Base-by-base conservation (phyloP, 2,888 invertebrate genomes). In the Miltochrista miniata region DNA sequence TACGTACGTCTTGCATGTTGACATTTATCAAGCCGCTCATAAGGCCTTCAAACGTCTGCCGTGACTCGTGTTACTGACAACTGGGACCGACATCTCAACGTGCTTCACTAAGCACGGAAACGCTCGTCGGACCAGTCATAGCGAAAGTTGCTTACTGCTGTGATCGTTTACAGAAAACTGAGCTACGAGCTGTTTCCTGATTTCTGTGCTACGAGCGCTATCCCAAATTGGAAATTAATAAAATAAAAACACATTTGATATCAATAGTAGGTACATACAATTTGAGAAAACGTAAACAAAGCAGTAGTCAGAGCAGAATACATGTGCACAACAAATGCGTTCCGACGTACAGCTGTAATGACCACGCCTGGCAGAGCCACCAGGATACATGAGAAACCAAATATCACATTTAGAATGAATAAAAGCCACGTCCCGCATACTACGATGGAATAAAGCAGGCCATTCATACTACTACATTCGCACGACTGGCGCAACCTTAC, bases 401-500 rank as follows among this genome's bases (percentile, higher is more conserved):
- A 59, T 63, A 58, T 59, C 49, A 39, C 58, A 55, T 69, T 59
- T 46, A 47, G 49, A 63, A 59, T 56, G 58, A 59, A 63, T 56
- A 59, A 66, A 56, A 64, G 61, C 62, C 46, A 37, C 42, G 49
- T 58, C 54, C 55, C 63, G 54, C 64, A 58, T 59, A 56, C 49
- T 36, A 55, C 54, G 49, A 48, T 54, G 51, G 59, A 58, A 61
- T 66, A 61, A 71, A 64, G 60, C 46, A 59, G 57, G 41, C 60
- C 60, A 66, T 70, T 65, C 69, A 68, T 51, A 67, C 56, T 55
- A 54, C 70, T 60, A 63, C 56, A 56, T 51, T 35, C 58, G 61
- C 54, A 49, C 58, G 60, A 61, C 49, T 57, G 54, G 37, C 51
- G 51, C 60, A 53, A 57, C 56, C 53, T 47, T 59, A 59, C 62